Percentiles rank a stretch among this genome's conserved stretches.
Conservation (phyloP, 2,113 vertebrate species). For the Pampusana beccarii region DNA sequence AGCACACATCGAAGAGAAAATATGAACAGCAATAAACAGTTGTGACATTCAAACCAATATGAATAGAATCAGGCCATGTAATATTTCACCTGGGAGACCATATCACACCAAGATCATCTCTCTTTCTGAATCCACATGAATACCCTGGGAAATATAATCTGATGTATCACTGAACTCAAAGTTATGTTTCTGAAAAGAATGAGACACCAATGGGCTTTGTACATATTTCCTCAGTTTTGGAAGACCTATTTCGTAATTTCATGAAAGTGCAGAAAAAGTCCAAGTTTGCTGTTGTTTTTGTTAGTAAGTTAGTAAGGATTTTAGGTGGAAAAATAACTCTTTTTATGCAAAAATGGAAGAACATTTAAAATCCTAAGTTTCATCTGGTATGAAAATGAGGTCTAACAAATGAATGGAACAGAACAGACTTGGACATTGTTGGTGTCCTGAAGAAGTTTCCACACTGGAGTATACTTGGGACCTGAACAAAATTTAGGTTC, state of each 20-base stretch:
- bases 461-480: not conserved
- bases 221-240: not conserved
- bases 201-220: not conserved
- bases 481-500: not conserved
- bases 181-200: not conserved
- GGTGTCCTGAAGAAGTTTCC: not conserved
- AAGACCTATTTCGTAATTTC: not conserved
- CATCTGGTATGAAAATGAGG: fast-evolving
- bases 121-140: not conserved
- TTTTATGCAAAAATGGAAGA: not conserved
- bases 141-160: not conserved
- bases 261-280: not conserved
- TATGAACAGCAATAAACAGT: not conserved
- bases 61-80: not conserved
- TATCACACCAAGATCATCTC: not conserved
- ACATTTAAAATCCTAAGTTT: not conserved
- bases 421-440: fast-evolving
- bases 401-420: not conserved
- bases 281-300: not conserved
- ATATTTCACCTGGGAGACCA: not conserved
- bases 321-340: not conserved
- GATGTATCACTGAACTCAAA: not conserved
- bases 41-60: not conserved
- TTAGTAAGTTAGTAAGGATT: not conserved
- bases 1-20: not conserved